Evolutionary conservation across 2,888 invertebrate species (phyloP), one percentile per base, ranked within the genome.

Genomic region (Himalopsyche japonica): DNA sequence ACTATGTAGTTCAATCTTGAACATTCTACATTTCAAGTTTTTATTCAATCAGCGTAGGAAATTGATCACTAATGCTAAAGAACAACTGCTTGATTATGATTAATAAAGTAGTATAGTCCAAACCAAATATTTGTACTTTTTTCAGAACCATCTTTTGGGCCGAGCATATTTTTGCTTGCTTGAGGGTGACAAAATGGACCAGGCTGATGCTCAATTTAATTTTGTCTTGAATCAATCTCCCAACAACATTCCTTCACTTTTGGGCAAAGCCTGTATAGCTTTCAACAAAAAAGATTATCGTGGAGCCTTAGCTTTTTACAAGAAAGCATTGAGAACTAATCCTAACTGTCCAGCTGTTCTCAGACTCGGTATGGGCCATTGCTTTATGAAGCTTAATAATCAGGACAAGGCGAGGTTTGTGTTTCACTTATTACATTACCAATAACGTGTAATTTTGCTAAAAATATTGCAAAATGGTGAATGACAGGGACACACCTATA

Each of bases 141-240:
- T 91, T 82, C 89, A 96, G 96, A 98, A 98, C 91, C 99, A 99
- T 94, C 94, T 99, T 87, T 93, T 99, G 87, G 99, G 99, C 0
- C 93, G 99, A 88, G 99, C 99, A 3, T 99, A 99, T 90, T 99
- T 99, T 90, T 99, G 99, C 89, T 93, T 99, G 10, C 93, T 99
- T 48, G 99, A 99, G 93, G 99, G 99, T 0, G 99, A 99, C 89
- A 99, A 99, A 93, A 98, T 99, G 97, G 99, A 99, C 87, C 99
- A 99, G 91, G 99, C 99, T 0, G 99, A 99, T 93, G 98, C 99
- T 0, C 99, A 99, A 90, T 99, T 99, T 90, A 99, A 99, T 92
- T 99, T 99, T 90, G 99, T 99, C 0, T 92, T 99, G 47, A 98
- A 99, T 90, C 97, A 98, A 89, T 96, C 97, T 0, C 97, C 97